Evolutionary conservation across 1,140 invertebrate genomes (phyloP).

Genomic region (Calephelis nemesis): DNA sequence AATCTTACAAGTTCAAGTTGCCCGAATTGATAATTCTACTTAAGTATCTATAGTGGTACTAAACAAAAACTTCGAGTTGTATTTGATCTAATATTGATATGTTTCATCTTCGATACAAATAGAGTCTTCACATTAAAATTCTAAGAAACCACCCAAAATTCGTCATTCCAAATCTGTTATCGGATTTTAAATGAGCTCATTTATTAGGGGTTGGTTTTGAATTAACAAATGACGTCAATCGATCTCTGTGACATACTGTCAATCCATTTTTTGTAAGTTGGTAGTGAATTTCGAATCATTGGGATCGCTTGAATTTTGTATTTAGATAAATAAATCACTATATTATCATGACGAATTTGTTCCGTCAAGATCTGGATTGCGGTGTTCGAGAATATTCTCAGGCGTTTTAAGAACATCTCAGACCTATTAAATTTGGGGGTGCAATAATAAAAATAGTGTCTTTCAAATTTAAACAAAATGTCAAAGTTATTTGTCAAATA

Average conservation of each 20-base stretch:
- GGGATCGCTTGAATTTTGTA: too few relatives aligned
- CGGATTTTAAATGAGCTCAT: slow-evolving; percentile 50
- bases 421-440: too few relatives aligned
- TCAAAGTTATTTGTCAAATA: too few relatives aligned
- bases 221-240: slow-evolving; percentile 53
- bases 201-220: slow-evolving; percentile 35
- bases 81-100: not conserved
- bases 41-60: not conserved
- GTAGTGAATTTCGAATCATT: slow-evolving; percentile 8
- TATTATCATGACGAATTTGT: too few relatives aligned
- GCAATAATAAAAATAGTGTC: too few relatives aligned
- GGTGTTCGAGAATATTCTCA: too few relatives aligned
- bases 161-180: slow-evolving; percentile 16
- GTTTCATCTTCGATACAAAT: not conserved
- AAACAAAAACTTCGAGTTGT: not conserved
- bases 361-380: too few relatives aligned
- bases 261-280: slow-evolving; percentile 23
- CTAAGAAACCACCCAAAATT: slow-evolving; percentile 42
- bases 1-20: not conserved
- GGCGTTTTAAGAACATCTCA: too few relatives aligned
- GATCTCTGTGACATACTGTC: slow-evolving; percentile 43
- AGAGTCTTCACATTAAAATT: slow-evolving; percentile 20
- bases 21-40: not conserved
- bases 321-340: too few relatives aligned
- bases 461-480: too few relatives aligned